Evolutionary conservation across 2,888 invertebrate genomes (phyloP).

Genomic region (Hydriomena furcata): DNA sequence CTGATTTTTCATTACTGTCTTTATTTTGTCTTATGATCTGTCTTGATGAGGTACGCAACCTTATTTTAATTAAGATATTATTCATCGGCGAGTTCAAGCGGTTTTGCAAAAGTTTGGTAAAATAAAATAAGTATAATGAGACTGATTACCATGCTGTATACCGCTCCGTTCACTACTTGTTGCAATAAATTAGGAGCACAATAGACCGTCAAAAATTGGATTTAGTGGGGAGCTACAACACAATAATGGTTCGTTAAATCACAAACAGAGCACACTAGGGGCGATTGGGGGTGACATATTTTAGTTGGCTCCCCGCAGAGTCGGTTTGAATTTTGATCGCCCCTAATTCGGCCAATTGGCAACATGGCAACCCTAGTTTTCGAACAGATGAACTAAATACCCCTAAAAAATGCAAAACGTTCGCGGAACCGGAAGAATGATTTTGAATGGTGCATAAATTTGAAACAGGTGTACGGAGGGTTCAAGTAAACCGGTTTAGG

Average conservation of each 20-base stretch:
- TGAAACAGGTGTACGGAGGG: conserved; percentile 69
- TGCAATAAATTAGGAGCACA: conserved; percentile 58
- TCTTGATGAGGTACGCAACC: conserved; percentile 26
- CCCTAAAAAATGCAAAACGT: conserved; percentile 62
- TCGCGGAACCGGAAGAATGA: conserved; percentile 64
- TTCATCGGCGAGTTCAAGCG: conserved; percentile 5
- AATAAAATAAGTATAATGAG: conserved; percentile 17
- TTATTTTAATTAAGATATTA: conserved; percentile 17
- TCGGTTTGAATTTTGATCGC: conserved; percentile 46
- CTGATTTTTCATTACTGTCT: conserved; percentile 67
- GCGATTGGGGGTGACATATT: conserved; percentile 55
- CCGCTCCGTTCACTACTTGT: conserved; percentile 43
- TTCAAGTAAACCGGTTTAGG: conserved; percentile 54
- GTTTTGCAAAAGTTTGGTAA: conserved; percentile 11
- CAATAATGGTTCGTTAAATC: conserved; percentile 78
- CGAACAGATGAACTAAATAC: conserved; percentile 55
- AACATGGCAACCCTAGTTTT: conserved; percentile 43
- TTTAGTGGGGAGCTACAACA: conserved; percentile 65
- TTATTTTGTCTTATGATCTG: conserved; percentile 33
- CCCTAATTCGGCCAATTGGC: conserved; percentile 43
- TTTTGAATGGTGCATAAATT: conserved; percentile 66
- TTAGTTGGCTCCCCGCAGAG: conserved; percentile 52
- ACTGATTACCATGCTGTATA: conserved; percentile 34
- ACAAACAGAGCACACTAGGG: conserved; percentile 55
- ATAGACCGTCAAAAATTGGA: conserved; percentile 64